phyloP scores from a whole-genome alignment of 2,888 invertebrate species.

The Sympetrum striolatum region DNA sequence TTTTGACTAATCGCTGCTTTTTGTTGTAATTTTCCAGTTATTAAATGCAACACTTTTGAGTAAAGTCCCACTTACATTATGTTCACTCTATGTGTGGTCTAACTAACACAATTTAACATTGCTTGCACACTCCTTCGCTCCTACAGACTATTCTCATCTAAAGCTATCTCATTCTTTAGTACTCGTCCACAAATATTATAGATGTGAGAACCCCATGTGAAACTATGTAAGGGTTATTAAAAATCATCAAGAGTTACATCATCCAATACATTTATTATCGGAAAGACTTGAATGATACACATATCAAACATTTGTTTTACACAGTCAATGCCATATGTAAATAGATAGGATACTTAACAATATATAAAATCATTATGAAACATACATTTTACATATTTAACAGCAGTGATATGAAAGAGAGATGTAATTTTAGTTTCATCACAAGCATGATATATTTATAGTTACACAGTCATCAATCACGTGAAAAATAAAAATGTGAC shows the following conservation, averaged over 20 bases:
- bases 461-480: not conserved
- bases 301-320: slow-evolving; percentile 4
- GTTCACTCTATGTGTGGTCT: too few relatives aligned
- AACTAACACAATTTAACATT: too few relatives aligned
- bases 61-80: too few relatives aligned
- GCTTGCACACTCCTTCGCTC: too few relatives aligned
- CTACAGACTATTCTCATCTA: too few relatives aligned
- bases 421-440: slow-evolving; percentile 1
- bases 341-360: not conserved
- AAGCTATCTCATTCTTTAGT: too few relatives aligned
- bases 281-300: slow-evolving; percentile 25
- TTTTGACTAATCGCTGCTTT: too few relatives aligned
- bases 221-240: too few relatives aligned
- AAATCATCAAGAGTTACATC: not conserved
- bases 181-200: too few relatives aligned
- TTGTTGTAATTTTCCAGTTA: too few relatives aligned
- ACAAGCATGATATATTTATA: slow-evolving; percentile 21
- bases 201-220: too few relatives aligned
- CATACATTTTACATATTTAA: not conserved
- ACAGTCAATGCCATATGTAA: not conserved
- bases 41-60: too few relatives aligned
- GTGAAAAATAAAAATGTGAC: not conserved
- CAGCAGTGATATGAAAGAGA: slow-evolving; percentile 4
- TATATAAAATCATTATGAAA: slow-evolving; percentile 14
- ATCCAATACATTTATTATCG: not conserved